Conservation (phyloP, 2,797 vertebrate species). For the Danio albolineatus region DNA sequence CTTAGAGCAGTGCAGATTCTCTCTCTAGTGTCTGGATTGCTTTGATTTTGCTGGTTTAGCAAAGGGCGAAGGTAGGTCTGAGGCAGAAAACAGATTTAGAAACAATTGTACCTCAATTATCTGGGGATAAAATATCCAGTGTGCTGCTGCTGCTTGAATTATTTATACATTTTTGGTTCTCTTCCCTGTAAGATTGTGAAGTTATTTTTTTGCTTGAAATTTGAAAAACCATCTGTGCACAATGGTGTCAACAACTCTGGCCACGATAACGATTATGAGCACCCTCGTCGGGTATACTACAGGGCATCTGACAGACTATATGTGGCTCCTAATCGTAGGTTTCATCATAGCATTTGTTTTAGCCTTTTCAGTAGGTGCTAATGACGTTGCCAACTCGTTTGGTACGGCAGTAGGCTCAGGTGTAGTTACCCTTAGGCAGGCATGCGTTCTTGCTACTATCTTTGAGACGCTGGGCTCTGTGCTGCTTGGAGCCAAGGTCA, state of each 20-base stretch:
- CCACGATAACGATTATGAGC: constrained; percentile 64
- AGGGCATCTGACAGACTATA: constrained; percentile 66
- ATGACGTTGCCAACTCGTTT: constrained; percentile 98
- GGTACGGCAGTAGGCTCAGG: constrained; percentile 97
- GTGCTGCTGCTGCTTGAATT: constrained; percentile 68
- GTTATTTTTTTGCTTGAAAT: constrained; percentile 46
- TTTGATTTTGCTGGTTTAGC: constrained; percentile 72
- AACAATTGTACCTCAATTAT: constrained; percentile 79
- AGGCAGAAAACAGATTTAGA: constrained; percentile 73
- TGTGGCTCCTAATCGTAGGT: constrained; percentile 92
- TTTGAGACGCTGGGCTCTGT: constrained; percentile 96
- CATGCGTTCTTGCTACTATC: constrained; percentile 91
- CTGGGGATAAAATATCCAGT: constrained; percentile 72
- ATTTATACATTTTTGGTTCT: constrained; percentile 62
- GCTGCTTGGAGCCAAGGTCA: constrained; percentile 94
- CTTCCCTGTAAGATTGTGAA: constrained; percentile 74
- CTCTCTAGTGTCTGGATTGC: constrained; percentile 56
- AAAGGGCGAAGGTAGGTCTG: constrained; percentile 65
- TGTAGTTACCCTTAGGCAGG: constrained; percentile 92
- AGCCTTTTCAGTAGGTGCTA: constrained; percentile 97
- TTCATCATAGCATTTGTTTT: constrained; percentile 95
- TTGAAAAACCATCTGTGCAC: constrained; percentile 65
- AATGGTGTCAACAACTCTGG: constrained; percentile 77
- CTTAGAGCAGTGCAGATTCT: constrained; percentile 65
- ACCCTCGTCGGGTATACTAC: constrained; percentile 37